Base-by-base conservation (phyloP, 1,140 invertebrate species). In the Drosophila carrolli region DNA sequence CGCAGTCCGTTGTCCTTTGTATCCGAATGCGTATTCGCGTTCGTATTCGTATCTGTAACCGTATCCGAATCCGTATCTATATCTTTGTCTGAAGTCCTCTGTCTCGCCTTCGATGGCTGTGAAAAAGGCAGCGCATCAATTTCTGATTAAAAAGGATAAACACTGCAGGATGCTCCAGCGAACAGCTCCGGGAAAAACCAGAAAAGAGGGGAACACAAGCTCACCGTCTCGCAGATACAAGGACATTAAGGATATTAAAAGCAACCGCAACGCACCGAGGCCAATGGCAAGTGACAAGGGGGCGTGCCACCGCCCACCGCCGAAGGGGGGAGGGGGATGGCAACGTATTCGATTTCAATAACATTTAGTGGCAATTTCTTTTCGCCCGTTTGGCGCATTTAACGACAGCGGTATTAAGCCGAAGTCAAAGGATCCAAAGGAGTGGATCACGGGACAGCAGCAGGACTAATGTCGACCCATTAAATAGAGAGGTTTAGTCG, bases 361-460 rank as follows among this genome's bases (percentile, higher is more conserved):
- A 72, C 82, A 86, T 82, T 86, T 75, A 86, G 82, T 88, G 82
- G 82, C 82, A 85, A 81, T 85, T 85, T 78, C 78, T 75, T 70
- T 75, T 61, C 60, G 46, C 65, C 56, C 58, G 50, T 76, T 75
- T 75, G 67, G 27, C 72, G 81, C 81, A 72, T 73, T 83, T 83
- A 83, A 83, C 75, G 81, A 80, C 65, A 81, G 67, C 78, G 51
- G 11, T 73, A 73, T 79, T 80, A 75, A 71, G 62, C 75, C 74
- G 70, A 29, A 68, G 38, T 6, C 10, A 37, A 19, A 13, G 13
- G 23, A 23, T 23, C 23, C 23, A 23, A 23, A 4, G 23, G 23
- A 23, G 32, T 68, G 61, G 62, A 47, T 70, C 61, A 37, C 56
- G 16, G 44, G 23, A 40, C 48, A 41, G 47, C 48, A 41, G 47